These are phyloP conservation scores for Hedya salicella DNA, from an alignment of 2,888 invertebrate genomes.

Conservation along the genomic window DNA sequence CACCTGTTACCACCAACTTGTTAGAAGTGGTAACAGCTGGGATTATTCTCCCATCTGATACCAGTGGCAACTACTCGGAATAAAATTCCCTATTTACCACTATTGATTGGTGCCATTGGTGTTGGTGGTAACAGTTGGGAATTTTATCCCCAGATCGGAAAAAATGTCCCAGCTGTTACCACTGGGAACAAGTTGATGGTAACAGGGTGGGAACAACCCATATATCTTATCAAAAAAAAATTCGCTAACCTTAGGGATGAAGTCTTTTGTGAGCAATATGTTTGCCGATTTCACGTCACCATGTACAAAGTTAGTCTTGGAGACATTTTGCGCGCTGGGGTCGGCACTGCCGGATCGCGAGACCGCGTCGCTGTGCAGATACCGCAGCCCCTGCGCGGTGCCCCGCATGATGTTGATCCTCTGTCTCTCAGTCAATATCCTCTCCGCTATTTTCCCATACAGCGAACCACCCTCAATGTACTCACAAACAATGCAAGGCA, in stretches of 20 bases:
- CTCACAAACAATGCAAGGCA: slow-evolving; percentile 90
- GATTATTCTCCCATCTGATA: too few species aligned
- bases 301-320: slow-evolving; percentile 87
- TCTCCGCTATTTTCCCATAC: slow-evolving; percentile 85
- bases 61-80: too few species aligned
- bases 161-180: too few species aligned
- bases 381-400: slow-evolving; percentile 87
- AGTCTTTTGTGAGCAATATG: slow-evolving; percentile 88
- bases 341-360: slow-evolving; percentile 22
- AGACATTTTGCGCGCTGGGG: slow-evolving; percentile 49
- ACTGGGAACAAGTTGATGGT: too few species aligned
- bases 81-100: too few species aligned
- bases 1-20: too few species aligned
- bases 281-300: slow-evolving; percentile 93
- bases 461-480: slow-evolving; percentile 91
- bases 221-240: neutral
- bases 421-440: slow-evolving; percentile 80
- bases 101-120: too few species aligned
- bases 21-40: too few species aligned
- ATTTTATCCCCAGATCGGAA: too few species aligned
- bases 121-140: too few species aligned
- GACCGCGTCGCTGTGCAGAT: slow-evolving; percentile 82
- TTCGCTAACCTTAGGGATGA: slow-evolving; percentile 86
- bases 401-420: slow-evolving; percentile 87
- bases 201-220: too few species aligned